Conservation (phyloP, 2,113 vertebrate genomes). For the Lasiurus cinereus region DNA sequence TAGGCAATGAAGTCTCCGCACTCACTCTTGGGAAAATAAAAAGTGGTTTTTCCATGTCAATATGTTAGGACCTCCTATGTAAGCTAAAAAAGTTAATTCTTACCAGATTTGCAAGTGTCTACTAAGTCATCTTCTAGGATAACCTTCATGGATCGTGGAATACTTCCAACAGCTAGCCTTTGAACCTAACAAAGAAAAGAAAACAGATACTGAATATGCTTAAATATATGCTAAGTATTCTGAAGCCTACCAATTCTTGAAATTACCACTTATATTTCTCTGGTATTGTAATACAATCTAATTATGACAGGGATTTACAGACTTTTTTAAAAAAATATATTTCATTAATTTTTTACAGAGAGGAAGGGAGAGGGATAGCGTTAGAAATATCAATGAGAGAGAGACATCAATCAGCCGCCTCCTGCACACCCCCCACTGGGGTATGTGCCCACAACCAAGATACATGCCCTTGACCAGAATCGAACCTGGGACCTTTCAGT, state of each 20-base stretch:
- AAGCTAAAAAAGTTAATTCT: slow-evolving; percentile 72
- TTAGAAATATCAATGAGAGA: too few species aligned
- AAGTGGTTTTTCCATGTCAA: slow-evolving; percentile 6
- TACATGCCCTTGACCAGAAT: too few species aligned
- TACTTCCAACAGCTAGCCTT: slow-evolving; percentile 95
- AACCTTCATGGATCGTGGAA: slow-evolving; percentile 96
- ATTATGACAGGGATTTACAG: slow-evolving; percentile 18
- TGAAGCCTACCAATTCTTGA: slow-evolving; percentile 27
- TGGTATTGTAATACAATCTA: background rate
- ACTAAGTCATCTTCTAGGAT: slow-evolving; percentile 97
- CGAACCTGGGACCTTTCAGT: too few species aligned
- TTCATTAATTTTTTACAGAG: too few species aligned
- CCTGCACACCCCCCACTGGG: too few species aligned
- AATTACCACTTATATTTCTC: slow-evolving; percentile 16
- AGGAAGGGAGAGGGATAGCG: too few species aligned
- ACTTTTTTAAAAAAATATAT: too few species aligned
- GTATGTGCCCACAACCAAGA: too few species aligned
- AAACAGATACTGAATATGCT: slow-evolving; percentile 31
- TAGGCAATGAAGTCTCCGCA: background rate
- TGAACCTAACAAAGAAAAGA: slow-evolving; percentile 90
- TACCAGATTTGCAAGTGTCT: slow-evolving; percentile 98
- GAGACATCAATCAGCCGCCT: too few species aligned
- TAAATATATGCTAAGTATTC: slow-evolving; percentile 30
- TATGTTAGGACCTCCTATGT: background rate
- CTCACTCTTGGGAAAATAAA: background rate